Evolutionary conservation across 2,888 invertebrate genomes (phyloP), one percentile per base, ranked within the genome.

Genomic region (Peribatodes rhomboidaria): DNA sequence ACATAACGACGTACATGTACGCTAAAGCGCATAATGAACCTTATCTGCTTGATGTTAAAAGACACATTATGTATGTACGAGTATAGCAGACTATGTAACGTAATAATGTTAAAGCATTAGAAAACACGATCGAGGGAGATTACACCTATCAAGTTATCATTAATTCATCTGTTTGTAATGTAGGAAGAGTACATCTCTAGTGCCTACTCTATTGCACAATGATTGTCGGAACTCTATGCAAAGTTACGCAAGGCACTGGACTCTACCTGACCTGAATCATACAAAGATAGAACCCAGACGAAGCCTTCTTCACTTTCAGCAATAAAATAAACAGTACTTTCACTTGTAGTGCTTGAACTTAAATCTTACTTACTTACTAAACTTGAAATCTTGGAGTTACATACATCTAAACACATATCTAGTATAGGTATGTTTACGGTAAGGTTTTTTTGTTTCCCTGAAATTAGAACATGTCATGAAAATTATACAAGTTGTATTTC

Each of bases 41-140:
- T 57, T 39, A 62, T 52, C 37, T 52, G 37, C 13, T 1, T 44
- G 39, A 39, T 18, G 55, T 61, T 47, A 47, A 41, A 22, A 31
- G 31, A 58, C 47, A 54, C 20, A 37, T 2, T 47, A 53, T 20
- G 46, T 37, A 57, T n/a, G 27, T 27, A 35, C 27, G 20, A 44
- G 54, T 50, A 22, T 42, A 58, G n/a, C n/a, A n/a, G n/a, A n/a
- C n/a, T 62, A 50, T 46, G 53, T 54, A 57, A 57, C 58, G 53
- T 61, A 64, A 69, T 63, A 47, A 64, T 64, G 64, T 61, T 47
- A 46, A 31, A 61, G 42, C 42, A 61, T 63, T 60, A 49, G 57
- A 68, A 59, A 68, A 64, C 65, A 57, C 66, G 67, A 67, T 65
- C 65, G 64, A 67, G 63, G 67, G 65, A 70, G 70, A 69, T 66